These are phyloP conservation scores for Lindbergichthys nudifrons DNA, from an alignment of 2,797 vertebrate genomes.

Conservation along the genomic window DNA sequence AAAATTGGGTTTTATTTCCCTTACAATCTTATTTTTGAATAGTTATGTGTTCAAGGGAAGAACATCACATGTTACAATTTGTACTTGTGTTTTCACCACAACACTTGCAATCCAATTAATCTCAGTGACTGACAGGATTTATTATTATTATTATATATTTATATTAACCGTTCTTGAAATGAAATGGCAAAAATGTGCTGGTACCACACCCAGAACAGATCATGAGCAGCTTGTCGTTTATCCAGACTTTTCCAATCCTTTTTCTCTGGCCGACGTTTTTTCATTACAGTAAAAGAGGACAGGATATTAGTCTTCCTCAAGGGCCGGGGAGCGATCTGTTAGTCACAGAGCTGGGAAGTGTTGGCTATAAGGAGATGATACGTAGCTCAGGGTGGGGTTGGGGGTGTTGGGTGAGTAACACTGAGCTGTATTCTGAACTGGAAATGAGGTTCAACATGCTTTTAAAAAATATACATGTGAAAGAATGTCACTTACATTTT, in stretches of 20 bases:
- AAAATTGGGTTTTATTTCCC: background rate
- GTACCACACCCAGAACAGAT: constrained; percentile 26
- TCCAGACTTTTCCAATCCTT: constrained; percentile 43
- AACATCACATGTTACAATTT: background rate
- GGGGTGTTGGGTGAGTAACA: constrained; percentile 33
- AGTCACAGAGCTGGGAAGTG: constrained; percentile 61
- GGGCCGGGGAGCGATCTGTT: constrained; percentile 59
- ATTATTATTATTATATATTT: background rate
- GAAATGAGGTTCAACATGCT: constrained; percentile 23
- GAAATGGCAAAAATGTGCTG: constrained; percentile 26
- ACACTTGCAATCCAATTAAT: too few species aligned
- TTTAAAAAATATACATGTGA: constrained; percentile 13
- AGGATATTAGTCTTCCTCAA: constrained; percentile 79
- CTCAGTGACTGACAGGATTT: too few species aligned
- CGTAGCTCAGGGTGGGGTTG: constrained; percentile 47
- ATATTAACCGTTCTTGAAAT: constrained; percentile 33
- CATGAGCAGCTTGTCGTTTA: constrained; percentile 33
- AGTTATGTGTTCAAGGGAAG: background rate
- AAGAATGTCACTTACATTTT: background rate
- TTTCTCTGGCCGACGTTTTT: constrained; percentile 53
- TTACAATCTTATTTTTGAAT: background rate
- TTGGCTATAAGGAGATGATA: constrained; percentile 65
- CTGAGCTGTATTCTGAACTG: constrained; percentile 30
- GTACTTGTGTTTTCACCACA: background rate
- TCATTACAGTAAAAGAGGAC: constrained; percentile 73